phyloP scores from a whole-genome alignment of 2,797 vertebrate genomes.

The Garrulus glandarius region DNA sequence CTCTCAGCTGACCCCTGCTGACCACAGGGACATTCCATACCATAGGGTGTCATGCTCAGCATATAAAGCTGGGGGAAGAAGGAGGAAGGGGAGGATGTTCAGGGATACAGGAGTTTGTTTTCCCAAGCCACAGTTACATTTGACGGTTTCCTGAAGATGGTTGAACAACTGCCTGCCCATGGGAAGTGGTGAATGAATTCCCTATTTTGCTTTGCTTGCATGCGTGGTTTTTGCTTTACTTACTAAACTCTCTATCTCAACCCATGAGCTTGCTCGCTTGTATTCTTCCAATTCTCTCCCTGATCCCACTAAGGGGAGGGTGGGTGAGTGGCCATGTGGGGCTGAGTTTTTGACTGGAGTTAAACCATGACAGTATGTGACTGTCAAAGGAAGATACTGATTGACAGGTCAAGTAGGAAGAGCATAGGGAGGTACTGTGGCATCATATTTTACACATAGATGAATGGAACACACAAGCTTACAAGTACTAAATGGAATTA shows the following conservation, averaged over 20 bases:
- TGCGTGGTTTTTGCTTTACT: not conserved
- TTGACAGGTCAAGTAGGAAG: not conserved
- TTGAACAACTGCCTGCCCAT: not conserved
- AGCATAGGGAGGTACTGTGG: not conserved
- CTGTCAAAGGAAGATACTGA: not conserved
- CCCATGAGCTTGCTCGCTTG: not conserved
- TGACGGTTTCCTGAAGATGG: not conserved
- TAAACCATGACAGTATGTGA: not conserved
- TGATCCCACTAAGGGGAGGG: fast-evolving
- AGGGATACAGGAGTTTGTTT: not conserved
- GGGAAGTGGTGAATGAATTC: not conserved
- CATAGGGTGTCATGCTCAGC: not conserved
- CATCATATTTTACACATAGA: not conserved
- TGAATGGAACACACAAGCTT: not conserved
- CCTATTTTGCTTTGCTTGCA: not conserved
- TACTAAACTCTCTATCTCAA: not conserved
- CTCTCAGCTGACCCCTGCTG: not conserved
- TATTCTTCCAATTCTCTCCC: not conserved
- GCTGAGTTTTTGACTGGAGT: not conserved
- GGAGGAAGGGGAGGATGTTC: not conserved
- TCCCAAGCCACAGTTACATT: not conserved
- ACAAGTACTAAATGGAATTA: not conserved
- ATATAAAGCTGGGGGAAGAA: not conserved
- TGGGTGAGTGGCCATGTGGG: not conserved
- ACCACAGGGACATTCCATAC: not conserved